Conservation (phyloP, 2,113 vertebrate genomes). For the Phoenicopterus ruber region DNA sequence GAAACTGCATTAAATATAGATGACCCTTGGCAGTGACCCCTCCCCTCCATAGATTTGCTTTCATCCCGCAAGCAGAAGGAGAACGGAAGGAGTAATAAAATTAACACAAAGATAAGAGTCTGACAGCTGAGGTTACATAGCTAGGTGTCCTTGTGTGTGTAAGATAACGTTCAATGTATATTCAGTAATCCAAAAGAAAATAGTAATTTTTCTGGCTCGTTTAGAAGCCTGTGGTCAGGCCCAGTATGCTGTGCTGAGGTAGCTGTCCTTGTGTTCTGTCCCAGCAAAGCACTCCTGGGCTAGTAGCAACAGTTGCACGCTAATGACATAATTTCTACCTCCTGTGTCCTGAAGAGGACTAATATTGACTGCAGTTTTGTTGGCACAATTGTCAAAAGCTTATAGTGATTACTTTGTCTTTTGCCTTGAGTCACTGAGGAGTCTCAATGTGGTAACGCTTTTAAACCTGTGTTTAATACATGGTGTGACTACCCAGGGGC, state of each 20-base stretch:
- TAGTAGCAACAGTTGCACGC: not conserved
- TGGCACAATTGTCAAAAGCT: not conserved
- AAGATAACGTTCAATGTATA: not conserved
- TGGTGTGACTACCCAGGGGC: not conserved
- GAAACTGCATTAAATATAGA: constrained; percentile 25
- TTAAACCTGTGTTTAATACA: not conserved
- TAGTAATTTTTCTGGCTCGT: not conserved
- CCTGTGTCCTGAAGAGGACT: not conserved
- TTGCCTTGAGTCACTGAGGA: not conserved
- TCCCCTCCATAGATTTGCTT: not conserved
- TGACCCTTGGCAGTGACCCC: not conserved
- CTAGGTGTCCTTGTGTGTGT: not conserved
- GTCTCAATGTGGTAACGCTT: not conserved
- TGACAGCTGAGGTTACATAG: not conserved
- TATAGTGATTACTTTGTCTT: not conserved
- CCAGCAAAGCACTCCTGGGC: not conserved
- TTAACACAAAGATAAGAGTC: constrained; percentile 5
- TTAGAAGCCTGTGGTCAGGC: not conserved
- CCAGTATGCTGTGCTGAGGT: not conserved
- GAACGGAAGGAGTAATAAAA: not conserved
- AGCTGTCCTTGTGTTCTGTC: not conserved
- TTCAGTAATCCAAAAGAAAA: not conserved
- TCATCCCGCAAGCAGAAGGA: not conserved
- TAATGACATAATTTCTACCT: not conserved
- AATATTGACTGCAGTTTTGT: not conserved